Evolutionary conservation across 2,797 vertebrate genomes (phyloP), one percentile per base, ranked within the genome.

Genomic region (Cyprinella venusta): DNA sequence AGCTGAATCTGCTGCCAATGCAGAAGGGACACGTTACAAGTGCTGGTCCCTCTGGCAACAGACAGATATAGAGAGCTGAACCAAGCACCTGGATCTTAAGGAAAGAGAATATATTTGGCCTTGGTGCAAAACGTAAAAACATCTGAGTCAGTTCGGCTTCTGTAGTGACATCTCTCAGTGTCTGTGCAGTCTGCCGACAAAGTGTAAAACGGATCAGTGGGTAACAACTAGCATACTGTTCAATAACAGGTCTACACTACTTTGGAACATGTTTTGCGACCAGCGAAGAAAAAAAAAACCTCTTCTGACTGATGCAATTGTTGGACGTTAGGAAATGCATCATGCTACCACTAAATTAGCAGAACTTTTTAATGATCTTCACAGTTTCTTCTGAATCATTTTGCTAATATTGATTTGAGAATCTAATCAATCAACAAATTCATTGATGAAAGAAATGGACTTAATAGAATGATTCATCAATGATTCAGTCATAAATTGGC

Each of bases 31-130:
- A 84, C 63, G 52, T 85, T 80, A 84, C 54, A 70, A 80, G 80
- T 79, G 68, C 85, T 79, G 81, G 83, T 86, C 83, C 87, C 85
- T 88, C 76, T 86, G 87, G 87, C 84, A 85, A 81, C 21, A 56
- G 83, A 79, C 80, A 74, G 83, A 87, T 84, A 76, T 80, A 82
- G 84, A 82, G 74, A 68, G 83, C 83, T 75, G 78, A 80, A 80
- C 68, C 83, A 76, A 82, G 54, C 82, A 80, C 71, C 85, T 76
- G 85, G 76, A 83, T 71, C 61, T 76, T 45, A 38, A 81, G 80
- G 63, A 86, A 81, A 86, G 52, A 74, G 59, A 83, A 86, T 26
- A 84, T 36, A 82, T 79, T 78, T 75, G 42, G 75, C 45, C 79
- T 61, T 70, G 75, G 63, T 75, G 74, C 42, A 50, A 84, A 67